Percentiles rank a stretch among this genome's conserved stretches.
Evolutionary conservation across 2,797 vertebrate species (phyloP).

Genomic region (Florisuga fusca): DNA sequence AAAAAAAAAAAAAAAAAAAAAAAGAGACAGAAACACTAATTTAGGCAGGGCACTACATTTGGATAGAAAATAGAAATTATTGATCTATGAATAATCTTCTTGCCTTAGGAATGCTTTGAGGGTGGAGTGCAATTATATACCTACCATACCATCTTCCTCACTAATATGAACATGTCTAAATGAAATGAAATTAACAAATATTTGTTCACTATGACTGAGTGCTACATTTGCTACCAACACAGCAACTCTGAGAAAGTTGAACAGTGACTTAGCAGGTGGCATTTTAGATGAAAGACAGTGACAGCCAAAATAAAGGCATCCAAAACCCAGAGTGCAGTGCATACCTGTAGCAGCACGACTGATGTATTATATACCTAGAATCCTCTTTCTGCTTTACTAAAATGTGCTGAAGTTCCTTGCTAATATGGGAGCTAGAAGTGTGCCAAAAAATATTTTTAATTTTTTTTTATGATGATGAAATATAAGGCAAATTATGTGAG

Average conservation of each 20-base stretch:
- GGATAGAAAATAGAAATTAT: conserved; percentile 46
- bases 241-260: not conserved
- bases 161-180: not conserved
- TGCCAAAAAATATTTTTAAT: not conserved
- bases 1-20: not conserved
- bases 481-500: not conserved
- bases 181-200: not conserved
- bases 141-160: not conserved
- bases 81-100: conserved; percentile 14
- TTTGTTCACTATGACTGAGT: not conserved
- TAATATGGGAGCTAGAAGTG: not conserved
- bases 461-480: not conserved
- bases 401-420: not conserved
- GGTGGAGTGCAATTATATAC: not conserved
- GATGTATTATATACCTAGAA: not conserved
- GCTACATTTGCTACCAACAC: not conserved
- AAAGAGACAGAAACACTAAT: not conserved
- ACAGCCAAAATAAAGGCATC: conserved; percentile 14
- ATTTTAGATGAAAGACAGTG: not conserved
- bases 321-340: not conserved
- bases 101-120: not conserved
- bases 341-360: not conserved
- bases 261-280: not conserved
- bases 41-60: not conserved
- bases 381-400: not conserved